These are phyloP conservation scores for Drosophila meridiana DNA, from an alignment of 2,888 invertebrate species.

Conservation along the genomic window DNA sequence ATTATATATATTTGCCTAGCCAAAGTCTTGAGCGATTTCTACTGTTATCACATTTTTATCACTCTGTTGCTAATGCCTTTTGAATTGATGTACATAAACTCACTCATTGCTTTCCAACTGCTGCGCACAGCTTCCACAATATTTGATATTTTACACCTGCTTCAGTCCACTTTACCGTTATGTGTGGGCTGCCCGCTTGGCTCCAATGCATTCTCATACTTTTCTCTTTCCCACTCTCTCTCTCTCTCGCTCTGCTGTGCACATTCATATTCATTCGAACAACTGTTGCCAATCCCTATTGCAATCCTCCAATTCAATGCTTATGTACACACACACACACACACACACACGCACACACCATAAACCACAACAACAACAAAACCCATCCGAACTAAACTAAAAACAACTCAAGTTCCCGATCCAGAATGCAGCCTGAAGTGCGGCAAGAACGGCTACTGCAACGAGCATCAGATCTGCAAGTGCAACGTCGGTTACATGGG, in stretches of 20 bases:
- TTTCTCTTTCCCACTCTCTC: background rate
- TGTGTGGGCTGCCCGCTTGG: background rate
- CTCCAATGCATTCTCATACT: conserved; percentile 1
- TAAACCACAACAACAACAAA: background rate
- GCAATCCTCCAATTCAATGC: conserved; percentile 15
- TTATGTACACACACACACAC: conserved; percentile 21
- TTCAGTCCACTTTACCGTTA: too few species aligned
- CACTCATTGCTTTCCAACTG: background rate
- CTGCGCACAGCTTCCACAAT: background rate
- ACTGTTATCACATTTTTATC: conserved; percentile 33
- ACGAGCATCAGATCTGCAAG: conserved; percentile 93
- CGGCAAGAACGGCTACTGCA: conserved; percentile 94
- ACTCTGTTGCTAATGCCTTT: conserved; percentile 30
- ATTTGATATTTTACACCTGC: background rate
- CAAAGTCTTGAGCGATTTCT: conserved; percentile 43
- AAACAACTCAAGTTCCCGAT: conserved; percentile 89
- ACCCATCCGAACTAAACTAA: conserved; percentile 68
- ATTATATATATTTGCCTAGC: background rate
- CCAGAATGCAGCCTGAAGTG: conserved; percentile 95
- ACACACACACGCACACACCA: conserved; percentile 12
- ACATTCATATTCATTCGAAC: conserved; percentile 1
- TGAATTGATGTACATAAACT: conserved; percentile 3
- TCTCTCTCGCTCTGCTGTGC: conserved; percentile 12
- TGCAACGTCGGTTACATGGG: conserved; percentile 97
- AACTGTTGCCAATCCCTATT: conserved; percentile 10